Evolutionary conservation across 2,888 invertebrate species (phyloP).

Genomic region (Eristalis arbustorum): DNA sequence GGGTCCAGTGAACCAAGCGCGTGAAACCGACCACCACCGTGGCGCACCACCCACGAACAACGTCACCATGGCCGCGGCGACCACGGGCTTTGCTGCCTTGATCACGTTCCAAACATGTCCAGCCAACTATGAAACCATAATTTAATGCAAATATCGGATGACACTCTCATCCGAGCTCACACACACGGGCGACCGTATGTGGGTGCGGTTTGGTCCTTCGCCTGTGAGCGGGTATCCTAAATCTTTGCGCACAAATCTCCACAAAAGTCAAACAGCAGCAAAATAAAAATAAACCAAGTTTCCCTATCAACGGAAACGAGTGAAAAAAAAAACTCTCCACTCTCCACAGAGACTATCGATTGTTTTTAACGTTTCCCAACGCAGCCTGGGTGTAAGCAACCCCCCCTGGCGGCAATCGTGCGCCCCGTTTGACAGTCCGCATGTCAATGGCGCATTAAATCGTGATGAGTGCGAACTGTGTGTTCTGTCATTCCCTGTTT

Average conservation of each 20-base stretch:
- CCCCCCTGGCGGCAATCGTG: background rate
- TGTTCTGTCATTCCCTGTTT: conserved; percentile 28
- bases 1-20: conserved; percentile 42
- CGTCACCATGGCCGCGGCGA: background rate
- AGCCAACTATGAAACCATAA: conserved; percentile 63
- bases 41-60: background rate
- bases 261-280: background rate
- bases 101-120: conserved; percentile 21
- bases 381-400: background rate
- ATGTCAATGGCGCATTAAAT: conserved; percentile 58
- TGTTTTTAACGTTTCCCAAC: background rate
- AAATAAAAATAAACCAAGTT: background rate
- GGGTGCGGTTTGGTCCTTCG: background rate
- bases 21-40: background rate
- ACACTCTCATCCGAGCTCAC: background rate
- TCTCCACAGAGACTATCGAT: background rate
- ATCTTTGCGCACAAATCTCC: conserved; percentile 27
- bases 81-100: background rate
- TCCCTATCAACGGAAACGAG: background rate
- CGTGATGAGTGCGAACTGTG: conserved; percentile 45
- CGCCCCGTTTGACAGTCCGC: conserved; percentile 15
- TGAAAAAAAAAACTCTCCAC: background rate
- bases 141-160: conserved; percentile 58
- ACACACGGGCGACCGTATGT: background rate
- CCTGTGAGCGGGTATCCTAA: conserved; percentile 30